Conservation (phyloP, 2,888 invertebrate species). For the Alentia gelatinosa region DNA sequence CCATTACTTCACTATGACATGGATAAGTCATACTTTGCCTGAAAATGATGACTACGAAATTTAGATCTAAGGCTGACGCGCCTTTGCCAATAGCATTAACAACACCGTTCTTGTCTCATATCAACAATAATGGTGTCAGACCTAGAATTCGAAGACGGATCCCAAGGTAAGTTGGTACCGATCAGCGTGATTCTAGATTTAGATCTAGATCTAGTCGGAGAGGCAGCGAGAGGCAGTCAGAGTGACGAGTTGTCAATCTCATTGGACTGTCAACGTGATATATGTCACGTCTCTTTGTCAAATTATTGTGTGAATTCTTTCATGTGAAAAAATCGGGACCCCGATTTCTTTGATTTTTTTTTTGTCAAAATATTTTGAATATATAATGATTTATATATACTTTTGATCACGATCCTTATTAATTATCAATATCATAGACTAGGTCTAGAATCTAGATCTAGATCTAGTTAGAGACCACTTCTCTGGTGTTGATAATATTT, state of each 20-base stretch:
- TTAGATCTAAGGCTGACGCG: conserved; percentile 16
- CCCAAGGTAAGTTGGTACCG: conserved; percentile 26
- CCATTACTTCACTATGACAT: neutral
- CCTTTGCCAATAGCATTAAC: conserved; percentile 7
- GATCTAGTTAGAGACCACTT: too few species aligned
- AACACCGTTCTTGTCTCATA: conserved; percentile 37
- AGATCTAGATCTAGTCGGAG: neutral
- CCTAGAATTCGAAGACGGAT: neutral
- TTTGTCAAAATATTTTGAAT: too few species aligned
- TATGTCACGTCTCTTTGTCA: neutral
- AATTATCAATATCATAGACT: too few species aligned
- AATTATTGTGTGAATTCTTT: neutral
- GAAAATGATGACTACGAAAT: conserved; percentile 31
- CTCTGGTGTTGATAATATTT: too few species aligned
- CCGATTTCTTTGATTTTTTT: too few species aligned
- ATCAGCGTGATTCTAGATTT: neutral
- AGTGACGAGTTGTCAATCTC: too few species aligned
- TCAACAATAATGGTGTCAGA: conserved; percentile 12
- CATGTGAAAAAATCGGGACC: too few species aligned
- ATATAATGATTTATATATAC: too few species aligned
- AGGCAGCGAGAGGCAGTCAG: neutral
- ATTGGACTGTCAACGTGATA: too few species aligned
- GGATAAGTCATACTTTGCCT: neutral
- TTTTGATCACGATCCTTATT: too few species aligned
- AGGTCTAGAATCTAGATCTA: too few species aligned